Base-by-base conservation (phyloP, 2,113 vertebrate species). In the Cheilinus undulatus region DNA sequence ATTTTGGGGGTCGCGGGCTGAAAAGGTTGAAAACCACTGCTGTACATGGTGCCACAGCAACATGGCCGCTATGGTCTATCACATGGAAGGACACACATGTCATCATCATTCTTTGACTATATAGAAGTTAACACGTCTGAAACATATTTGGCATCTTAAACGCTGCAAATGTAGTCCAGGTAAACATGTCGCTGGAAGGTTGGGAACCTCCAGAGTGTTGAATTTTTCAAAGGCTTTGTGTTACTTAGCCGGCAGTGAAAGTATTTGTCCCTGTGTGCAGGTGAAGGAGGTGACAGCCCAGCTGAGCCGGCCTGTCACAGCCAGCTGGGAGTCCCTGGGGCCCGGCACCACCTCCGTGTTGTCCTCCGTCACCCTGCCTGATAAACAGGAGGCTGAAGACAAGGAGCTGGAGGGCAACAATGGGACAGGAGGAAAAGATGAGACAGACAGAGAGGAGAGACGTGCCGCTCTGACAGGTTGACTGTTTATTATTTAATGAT, bases 231-330 rank as follows among this genome's bases (percentile, higher is more conserved):
- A 40, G 40, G 14, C 19, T 34, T 34, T 46, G 28, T 1, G 8
- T 11, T 13, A 12, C 22, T 54, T 12, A n/a, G 38, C 19, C 11
- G 7, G 17, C 1, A 38, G 14, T n/a, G 7, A 56, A 23, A 24
- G 5, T n/a, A 4, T 67, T 22, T 52, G 28, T 17, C 4, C 3
- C 22, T 78, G 27, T 72, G 54, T 59, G 36, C 52, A 91, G 90
- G 87, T 98, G 19, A 93, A 91, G 46, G 80, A 66, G 51, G 65
- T 91, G 63, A 90, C 94, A 2, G 74, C 92, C 13, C 88, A 85
- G 48, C 9, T 93, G 26, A 86, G 54, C 56, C 73, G 3, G 0
- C 77, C 91, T 0, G 26, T 76, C 24, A 61, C 59, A 0, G 26
- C 66, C 50, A 79, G 74, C 77, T 87, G 74, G 64, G 85, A 87